Conservation (phyloP, 2,797 vertebrate genomes). For the Danio kyathit region DNA sequence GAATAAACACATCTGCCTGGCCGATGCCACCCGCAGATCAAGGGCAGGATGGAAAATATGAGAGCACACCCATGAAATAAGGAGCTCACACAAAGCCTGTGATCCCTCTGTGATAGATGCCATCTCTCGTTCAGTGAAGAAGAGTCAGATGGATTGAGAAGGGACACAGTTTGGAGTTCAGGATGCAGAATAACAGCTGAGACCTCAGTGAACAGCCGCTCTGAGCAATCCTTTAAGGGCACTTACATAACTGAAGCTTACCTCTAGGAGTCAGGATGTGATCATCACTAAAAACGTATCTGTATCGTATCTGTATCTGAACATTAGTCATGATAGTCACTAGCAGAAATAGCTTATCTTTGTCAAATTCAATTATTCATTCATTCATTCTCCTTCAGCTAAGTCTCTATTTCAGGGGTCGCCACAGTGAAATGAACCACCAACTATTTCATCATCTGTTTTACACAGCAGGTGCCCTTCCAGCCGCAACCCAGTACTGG, state of each 20-base stretch:
- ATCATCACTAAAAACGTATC: neutral
- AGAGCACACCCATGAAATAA: conserved; percentile 69
- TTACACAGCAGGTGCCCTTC: no score
- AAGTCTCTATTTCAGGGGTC: no score
- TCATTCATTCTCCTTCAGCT: no score
- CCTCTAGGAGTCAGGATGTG: neutral
- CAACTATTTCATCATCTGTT: no score
- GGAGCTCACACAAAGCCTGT: conserved; percentile 70
- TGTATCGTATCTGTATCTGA: neutral
- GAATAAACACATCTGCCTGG: conserved; percentile 42
- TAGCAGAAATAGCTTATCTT: neutral
- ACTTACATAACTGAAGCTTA: neutral
- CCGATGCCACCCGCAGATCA: conserved; percentile 58
- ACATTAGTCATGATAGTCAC: neutral
- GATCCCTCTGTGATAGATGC: conserved; percentile 75
- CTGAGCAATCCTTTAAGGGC: neutral
- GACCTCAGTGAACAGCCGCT: neutral
- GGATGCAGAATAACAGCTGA: conserved; percentile 28
- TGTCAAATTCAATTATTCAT: no score
- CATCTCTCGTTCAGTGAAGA: conserved; percentile 62
- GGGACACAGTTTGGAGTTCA: conserved; percentile 13
- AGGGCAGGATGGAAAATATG: conserved; percentile 63
- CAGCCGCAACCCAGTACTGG: no score
- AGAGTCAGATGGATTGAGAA: neutral
- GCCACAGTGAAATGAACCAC: no score